Percentiles rank a stretch among this genome's conserved stretches.
Evolutionary conservation across 2,113 vertebrate species (phyloP).

Genomic region (Megalops atlanticus): DNA sequence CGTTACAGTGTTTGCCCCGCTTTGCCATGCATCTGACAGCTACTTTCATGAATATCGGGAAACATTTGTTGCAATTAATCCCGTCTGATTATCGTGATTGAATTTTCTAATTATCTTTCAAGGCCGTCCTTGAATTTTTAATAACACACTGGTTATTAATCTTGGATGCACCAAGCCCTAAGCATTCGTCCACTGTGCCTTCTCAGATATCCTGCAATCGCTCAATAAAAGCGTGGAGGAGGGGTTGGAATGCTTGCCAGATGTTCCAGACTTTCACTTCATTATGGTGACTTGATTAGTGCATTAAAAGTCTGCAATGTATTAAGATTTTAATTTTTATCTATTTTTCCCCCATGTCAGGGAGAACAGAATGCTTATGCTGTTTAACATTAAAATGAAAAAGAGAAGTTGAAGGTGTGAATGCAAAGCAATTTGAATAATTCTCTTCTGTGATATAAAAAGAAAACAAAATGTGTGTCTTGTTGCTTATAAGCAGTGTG

Average conservation of each 20-base stretch:
- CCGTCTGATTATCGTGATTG: constrained; percentile 72
- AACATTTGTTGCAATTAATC: constrained; percentile 67
- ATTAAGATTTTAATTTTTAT: constrained; percentile 30
- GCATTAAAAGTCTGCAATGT: constrained; percentile 51
- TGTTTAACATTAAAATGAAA: not conserved
- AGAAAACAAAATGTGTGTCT: no score
- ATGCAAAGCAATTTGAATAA: no score
- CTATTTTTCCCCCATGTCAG: not conserved
- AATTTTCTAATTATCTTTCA: constrained; percentile 78
- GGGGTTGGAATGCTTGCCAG: constrained; percentile 51
- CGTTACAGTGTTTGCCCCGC: not conserved
- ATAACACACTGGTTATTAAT: constrained; percentile 77
- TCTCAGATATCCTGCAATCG: constrained; percentile 65
- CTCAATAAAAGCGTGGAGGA: constrained; percentile 59
- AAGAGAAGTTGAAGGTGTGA: not conserved
- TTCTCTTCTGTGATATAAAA: no score
- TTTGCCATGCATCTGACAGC: constrained; percentile 50
- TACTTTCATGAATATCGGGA: constrained; percentile 54
- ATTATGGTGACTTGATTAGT: constrained; percentile 57
- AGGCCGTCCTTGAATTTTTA: constrained; percentile 75
- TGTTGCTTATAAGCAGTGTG: no score
- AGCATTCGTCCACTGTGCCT: constrained; percentile 62
- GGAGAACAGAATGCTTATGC: not conserved
- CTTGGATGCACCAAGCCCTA: constrained; percentile 70
- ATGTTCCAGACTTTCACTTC: constrained; percentile 57